These are phyloP conservation scores for Sepiola atlantica DNA, from an alignment of 2,888 invertebrate genomes.

Conservation along the genomic window DNA sequence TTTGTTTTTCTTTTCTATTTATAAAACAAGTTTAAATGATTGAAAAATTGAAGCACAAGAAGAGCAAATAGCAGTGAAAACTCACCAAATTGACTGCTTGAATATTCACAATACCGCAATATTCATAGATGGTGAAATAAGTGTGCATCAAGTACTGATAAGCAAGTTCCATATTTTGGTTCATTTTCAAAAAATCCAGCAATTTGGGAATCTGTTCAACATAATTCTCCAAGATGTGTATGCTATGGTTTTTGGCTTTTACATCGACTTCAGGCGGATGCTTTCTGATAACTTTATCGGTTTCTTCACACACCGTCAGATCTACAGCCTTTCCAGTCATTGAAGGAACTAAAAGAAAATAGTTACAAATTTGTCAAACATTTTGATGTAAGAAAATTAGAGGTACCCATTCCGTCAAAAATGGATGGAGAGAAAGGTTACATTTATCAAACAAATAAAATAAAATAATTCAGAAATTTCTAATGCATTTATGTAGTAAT, in stretches of 20 bases:
- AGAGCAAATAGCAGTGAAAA: background rate
- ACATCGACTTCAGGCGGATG: background rate
- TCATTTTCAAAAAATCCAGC: conserved; percentile 59
- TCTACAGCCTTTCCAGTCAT: background rate
- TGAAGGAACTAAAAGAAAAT: background rate
- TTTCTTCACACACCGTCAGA: conserved; percentile 14
- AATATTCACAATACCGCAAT: conserved; percentile 7
- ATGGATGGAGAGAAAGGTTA: no score
- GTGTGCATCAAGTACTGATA: conserved; percentile 58
- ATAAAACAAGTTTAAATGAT: no score
- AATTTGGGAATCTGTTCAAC: conserved; percentile 44
- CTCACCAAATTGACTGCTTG: background rate
- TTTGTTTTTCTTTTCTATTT: no score
- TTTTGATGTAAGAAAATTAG: no score
- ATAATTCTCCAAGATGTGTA: background rate
- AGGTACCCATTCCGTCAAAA: no score
- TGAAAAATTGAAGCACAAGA: background rate
- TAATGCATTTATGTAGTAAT: no score
- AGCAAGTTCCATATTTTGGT: conserved; percentile 63
- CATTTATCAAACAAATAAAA: no score
- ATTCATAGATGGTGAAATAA: conserved; percentile 55
- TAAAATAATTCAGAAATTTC: no score
- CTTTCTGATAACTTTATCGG: background rate
- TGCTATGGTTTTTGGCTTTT: background rate
- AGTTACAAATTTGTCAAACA: background rate